Evolutionary conservation across 2,888 invertebrate species (phyloP).

Genomic region (Onchidella celtica): DNA sequence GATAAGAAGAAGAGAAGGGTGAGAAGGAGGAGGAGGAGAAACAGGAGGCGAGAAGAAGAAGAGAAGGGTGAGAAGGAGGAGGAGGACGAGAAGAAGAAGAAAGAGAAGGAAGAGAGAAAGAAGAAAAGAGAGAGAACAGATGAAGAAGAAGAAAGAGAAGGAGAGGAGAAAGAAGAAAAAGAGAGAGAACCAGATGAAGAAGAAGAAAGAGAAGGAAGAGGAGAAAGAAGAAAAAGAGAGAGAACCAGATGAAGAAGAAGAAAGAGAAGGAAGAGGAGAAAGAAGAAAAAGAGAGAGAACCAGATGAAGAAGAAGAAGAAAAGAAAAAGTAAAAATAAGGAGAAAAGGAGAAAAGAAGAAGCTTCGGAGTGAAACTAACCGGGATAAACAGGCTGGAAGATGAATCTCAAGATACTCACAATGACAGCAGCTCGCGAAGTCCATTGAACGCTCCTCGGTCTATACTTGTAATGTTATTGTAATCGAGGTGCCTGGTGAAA

Average conservation of each 20-base stretch:
- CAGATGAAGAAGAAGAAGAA: not conserved
- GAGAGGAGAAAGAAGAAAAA: slow-evolving; percentile 4
- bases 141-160: slow-evolving; percentile 14
- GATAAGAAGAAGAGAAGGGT: not conserved
- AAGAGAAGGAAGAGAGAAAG: not conserved
- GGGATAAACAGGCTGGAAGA: too few relatives aligned
- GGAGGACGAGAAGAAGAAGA: not conserved
- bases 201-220: not conserved
- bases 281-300: not conserved
- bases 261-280: not conserved
- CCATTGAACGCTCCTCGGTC: too few relatives aligned
- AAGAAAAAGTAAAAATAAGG: not conserved
- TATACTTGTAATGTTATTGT: too few relatives aligned
- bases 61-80: not conserved
- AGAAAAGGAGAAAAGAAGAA: not conserved
- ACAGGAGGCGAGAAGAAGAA: not conserved
- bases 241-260: not conserved
- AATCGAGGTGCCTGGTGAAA: too few relatives aligned
- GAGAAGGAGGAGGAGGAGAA: not conserved
- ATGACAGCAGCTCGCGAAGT: too few relatives aligned
- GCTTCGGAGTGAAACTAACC: too few relatives aligned
- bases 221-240: not conserved
- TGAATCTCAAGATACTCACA: too few relatives aligned
- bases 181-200: not conserved
- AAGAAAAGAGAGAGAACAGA: too few relatives aligned